Conservation (phyloP, 2,113 vertebrate species). For the Coptodon bakossiorum region DNA sequence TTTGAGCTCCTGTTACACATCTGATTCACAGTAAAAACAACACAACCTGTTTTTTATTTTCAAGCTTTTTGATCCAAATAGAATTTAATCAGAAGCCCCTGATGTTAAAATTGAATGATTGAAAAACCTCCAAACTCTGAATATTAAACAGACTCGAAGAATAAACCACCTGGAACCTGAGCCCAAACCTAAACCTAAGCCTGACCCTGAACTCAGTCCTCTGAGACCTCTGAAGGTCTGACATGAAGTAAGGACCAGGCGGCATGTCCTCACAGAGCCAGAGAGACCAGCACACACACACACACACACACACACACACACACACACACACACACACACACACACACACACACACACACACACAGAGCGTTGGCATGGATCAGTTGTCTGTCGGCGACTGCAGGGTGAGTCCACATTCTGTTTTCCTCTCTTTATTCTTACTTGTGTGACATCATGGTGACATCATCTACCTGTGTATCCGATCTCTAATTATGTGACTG, state of each 20-base stretch:
- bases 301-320: not conserved
- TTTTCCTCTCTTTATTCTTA: not conserved
- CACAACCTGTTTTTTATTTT: not conserved
- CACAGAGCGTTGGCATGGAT: not conserved
- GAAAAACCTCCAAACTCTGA: not conserved
- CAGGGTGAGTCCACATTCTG: constrained; percentile 7
- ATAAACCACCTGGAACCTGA: not conserved
- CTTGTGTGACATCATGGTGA: constrained; percentile 4
- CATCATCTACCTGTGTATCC: not conserved
- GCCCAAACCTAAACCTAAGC: not conserved
- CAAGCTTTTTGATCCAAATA: not conserved
- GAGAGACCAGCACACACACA: not conserved
- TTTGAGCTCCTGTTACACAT: not conserved
- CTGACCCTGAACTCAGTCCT: not conserved
- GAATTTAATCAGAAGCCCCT: not conserved
- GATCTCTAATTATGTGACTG: not conserved
- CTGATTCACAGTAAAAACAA: not conserved
- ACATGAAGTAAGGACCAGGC: not conserved
- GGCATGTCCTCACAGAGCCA: not conserved
- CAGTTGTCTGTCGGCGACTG: not conserved
- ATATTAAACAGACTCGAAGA: not conserved
- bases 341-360: not conserved
- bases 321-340: not conserved
- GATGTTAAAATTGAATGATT: not conserved
- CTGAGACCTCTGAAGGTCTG: not conserved